Conservation (phyloP, 2,888 invertebrate genomes). For the Drosophila quasianomalipes region DNA sequence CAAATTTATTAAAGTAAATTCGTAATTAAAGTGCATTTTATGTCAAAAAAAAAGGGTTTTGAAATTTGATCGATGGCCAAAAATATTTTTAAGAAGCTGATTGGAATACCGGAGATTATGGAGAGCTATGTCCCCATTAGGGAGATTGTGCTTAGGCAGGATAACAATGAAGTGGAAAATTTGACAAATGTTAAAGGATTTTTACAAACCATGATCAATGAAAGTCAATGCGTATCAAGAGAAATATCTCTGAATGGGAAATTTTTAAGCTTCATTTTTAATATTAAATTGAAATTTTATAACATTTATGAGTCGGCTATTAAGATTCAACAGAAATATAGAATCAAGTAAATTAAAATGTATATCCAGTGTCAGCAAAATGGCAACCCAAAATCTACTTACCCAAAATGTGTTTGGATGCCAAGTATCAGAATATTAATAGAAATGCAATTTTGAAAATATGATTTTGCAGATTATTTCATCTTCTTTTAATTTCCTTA, state of each 20-base stretch:
- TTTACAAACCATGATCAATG: conserved; percentile 87
- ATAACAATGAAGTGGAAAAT: conserved; percentile 91
- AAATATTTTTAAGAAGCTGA: conserved; percentile 83
- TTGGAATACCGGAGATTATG: conserved; percentile 78
- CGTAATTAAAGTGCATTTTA: no score
- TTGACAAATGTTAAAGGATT: conserved; percentile 89
- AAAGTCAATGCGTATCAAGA: conserved; percentile 87
- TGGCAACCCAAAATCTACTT: conserved; percentile 88
- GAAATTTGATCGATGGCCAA: no score
- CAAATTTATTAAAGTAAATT: no score
- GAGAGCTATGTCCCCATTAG: conserved; percentile 87
- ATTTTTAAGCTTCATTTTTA: no score
- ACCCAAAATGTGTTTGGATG: conserved; percentile 89
- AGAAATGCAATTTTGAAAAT: conserved; percentile 87
- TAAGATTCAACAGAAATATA: no score
- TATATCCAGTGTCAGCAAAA: conserved; percentile 87
- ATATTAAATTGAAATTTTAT: not conserved
- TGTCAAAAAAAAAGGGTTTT: no score
- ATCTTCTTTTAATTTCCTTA: conserved; percentile 89
- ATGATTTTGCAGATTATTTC: conserved; percentile 87
- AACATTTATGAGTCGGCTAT: no score
- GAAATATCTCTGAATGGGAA: conserved; percentile 61
- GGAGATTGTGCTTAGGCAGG: conserved; percentile 89
- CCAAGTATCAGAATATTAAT: conserved; percentile 90
- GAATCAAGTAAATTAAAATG: no score